Conservation (phyloP, 1,140 invertebrate genomes). For the Harlomillsia oculata region DNA sequence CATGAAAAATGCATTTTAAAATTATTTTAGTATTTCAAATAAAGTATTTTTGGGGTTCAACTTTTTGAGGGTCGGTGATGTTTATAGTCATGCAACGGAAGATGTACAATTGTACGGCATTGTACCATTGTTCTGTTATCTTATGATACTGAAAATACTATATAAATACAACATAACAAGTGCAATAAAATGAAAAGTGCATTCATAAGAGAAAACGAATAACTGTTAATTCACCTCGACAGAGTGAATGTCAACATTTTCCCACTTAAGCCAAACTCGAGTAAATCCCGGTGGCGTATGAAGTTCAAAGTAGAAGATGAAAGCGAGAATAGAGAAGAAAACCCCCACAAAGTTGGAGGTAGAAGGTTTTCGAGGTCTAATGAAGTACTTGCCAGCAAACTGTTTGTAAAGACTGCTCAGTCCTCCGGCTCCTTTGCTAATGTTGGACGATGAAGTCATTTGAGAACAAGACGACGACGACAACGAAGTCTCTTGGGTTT, state of each 20-base stretch:
- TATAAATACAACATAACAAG: too few relatives aligned
- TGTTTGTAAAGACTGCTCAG: background rate
- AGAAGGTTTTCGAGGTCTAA: conserved; percentile 24
- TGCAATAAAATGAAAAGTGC: background rate
- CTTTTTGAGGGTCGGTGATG: too few relatives aligned
- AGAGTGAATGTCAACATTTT: conserved; percentile 30
- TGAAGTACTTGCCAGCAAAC: conserved; percentile 14
- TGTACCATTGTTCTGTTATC: too few relatives aligned
- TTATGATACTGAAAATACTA: too few relatives aligned
- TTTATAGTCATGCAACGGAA: background rate
- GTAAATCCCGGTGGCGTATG: conserved; percentile 31
- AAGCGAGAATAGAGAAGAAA: conserved; percentile 30
- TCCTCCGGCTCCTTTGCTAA: conserved; percentile 7
- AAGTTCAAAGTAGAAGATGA: conserved; percentile 33
- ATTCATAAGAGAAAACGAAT: too few relatives aligned
- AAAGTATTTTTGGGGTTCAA: too few relatives aligned
- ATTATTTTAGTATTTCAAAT: conserved; percentile 1
- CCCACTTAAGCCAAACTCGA: conserved; percentile 33
- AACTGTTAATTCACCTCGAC: conserved; percentile 29
- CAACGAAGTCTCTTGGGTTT: background rate
- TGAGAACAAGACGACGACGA: background rate
- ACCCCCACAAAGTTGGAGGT: conserved; percentile 29
- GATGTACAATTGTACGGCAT: background rate
- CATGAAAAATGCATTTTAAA: conserved; percentile 1
- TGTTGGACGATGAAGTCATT: background rate